A percentile compares a stretch with the other conserved stretches of the same genome.
These are phyloP conservation scores for Macropodus opercularis DNA, from an alignment of 2,797 vertebrate species.

Conservation along the genomic window DNA sequence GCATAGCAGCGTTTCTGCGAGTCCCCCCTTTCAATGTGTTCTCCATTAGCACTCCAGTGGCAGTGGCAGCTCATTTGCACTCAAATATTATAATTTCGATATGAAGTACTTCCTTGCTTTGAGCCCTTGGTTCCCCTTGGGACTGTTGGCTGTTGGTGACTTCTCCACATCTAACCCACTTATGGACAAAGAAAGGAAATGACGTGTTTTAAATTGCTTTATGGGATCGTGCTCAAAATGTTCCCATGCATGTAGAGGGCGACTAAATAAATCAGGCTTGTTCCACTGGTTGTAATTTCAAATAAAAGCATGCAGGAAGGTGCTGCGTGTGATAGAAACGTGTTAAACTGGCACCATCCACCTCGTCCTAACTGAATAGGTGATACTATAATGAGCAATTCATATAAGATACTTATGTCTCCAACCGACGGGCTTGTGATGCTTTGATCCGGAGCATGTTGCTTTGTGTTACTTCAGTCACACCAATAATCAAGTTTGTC, in stretches of 20 bases:
- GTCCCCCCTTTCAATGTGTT: conserved; percentile 48
- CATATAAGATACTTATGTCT: conserved; percentile 1
- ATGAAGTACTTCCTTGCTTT: conserved; percentile 47
- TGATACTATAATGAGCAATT: background rate
- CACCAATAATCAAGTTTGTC: conserved; percentile 33
- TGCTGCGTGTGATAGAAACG: background rate
- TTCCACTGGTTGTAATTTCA: background rate
- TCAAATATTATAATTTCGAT: conserved; percentile 57
- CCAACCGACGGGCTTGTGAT: conserved; percentile 16
- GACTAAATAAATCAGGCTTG: no score
- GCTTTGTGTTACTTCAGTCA: conserved; percentile 46
- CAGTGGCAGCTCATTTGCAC: conserved; percentile 68
- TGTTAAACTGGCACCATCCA: background rate
- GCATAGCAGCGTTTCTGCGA: conserved; percentile 37
- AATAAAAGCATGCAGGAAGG: conserved; percentile 15
- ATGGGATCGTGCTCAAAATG: background rate
- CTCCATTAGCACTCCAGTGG: conserved; percentile 34
- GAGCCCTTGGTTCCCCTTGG: conserved; percentile 28
- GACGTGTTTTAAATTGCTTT: conserved; percentile 29
- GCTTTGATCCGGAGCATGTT: conserved; percentile 41
- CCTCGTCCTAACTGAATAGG: background rate
- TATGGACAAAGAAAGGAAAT: conserved; percentile 23
- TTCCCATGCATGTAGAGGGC: background rate
- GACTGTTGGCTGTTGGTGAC: conserved; percentile 27
- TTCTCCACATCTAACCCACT: conserved; percentile 19